A percentile compares a stretch with the other conserved stretches of the same genome.
Conservation (phyloP, 1,140 invertebrate genomes). For the Trinorchestia longiramus region DNA sequence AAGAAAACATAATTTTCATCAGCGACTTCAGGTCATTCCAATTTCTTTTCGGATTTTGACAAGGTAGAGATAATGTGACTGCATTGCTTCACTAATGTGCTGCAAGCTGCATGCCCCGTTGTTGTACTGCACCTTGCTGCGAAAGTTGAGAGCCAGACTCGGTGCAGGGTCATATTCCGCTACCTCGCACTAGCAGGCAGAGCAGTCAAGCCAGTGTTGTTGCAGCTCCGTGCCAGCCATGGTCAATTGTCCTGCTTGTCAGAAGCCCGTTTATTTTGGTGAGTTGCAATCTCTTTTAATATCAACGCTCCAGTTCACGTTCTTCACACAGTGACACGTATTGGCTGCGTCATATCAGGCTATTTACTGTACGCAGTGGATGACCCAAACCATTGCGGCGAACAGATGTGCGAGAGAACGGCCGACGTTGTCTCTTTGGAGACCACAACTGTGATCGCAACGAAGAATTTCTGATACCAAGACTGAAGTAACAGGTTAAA, state of each 20-base stretch:
- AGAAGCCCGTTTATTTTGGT: slow-evolving; percentile 44
- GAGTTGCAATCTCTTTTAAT: not conserved
- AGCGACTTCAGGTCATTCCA: too few relatives aligned
- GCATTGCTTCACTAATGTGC: not conserved
- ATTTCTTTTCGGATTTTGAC: too few relatives aligned
- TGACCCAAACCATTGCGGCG: not conserved
- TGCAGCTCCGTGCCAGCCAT: not conserved
- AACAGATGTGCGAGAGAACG: not conserved
- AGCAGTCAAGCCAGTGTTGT: not conserved
- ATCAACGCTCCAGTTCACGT: not conserved
- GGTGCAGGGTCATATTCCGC: not conserved
- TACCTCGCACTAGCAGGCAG: not conserved
- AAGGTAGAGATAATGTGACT: not conserved
- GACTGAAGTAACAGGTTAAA: not conserved
- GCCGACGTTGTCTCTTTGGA: not conserved
- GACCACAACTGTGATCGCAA: not conserved
- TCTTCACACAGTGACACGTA: not conserved
- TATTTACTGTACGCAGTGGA: not conserved
- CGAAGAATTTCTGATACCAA: not conserved
- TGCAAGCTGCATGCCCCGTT: not conserved
- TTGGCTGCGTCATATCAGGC: not conserved
- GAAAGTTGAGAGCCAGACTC: not conserved
- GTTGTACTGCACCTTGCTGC: not conserved
- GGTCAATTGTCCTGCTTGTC: slow-evolving; percentile 31
- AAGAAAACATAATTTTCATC: not conserved